Conservation (phyloP, 2,113 vertebrate genomes). For the Crotalus viridis region DNA sequence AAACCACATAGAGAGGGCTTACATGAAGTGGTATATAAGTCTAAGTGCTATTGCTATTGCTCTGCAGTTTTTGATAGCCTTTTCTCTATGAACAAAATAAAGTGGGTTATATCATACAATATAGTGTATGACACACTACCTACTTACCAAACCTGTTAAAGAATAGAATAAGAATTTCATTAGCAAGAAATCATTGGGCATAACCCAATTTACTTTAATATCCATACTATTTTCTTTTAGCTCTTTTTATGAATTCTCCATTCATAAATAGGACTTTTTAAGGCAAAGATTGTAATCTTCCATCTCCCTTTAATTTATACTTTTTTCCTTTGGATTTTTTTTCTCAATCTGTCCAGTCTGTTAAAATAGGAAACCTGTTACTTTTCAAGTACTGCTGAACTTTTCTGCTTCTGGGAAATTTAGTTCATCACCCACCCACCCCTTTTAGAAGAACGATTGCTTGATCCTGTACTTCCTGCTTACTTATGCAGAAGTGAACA, state of each 20-base stretch:
- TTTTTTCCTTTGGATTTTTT: not conserved
- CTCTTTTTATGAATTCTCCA: not conserved
- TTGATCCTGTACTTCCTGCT: slow-evolving; percentile 48
- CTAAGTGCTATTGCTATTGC: not conserved
- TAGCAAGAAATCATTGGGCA: not conserved
- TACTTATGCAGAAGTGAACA: not conserved
- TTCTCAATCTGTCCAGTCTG: not conserved
- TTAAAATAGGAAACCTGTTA: not conserved
- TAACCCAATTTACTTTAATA: not conserved
- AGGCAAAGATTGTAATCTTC: not conserved
- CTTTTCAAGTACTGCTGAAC: not conserved
- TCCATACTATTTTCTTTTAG: not conserved
- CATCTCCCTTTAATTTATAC: not conserved
- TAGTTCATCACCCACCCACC: not conserved
- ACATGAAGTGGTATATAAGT: not conserved
- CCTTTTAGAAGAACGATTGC: not conserved
- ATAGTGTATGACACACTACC: not conserved
- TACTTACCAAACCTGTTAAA: not conserved
- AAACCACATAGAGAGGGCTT: not conserved
- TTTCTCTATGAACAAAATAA: not conserved
- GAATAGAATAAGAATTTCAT: not conserved
- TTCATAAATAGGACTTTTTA: not conserved
- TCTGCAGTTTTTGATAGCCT: not conserved
- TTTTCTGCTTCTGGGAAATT: not conserved
- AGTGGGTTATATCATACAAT: not conserved